phyloP scores from a whole-genome alignment of 2,797 vertebrate species.

The Capromys pilorides region DNA sequence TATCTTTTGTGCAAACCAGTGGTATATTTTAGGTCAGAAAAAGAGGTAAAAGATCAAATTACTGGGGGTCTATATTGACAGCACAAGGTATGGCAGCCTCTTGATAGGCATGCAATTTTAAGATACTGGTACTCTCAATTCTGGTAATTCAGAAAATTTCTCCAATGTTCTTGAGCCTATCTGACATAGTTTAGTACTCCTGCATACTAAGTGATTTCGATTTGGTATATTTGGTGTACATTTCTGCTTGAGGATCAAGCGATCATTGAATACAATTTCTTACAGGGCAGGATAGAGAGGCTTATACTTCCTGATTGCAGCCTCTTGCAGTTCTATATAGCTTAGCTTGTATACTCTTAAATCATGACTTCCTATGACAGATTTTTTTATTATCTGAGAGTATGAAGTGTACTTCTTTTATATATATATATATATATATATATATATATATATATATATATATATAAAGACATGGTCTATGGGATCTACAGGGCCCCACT shows the following conservation, averaged over 20 bases:
- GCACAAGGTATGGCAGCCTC: neutral
- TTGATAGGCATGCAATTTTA: neutral
- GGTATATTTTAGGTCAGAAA: conserved; percentile 6
- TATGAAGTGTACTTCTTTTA: neutral
- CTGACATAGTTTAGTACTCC: neutral
- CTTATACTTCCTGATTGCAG: neutral
- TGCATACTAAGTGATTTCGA: neutral
- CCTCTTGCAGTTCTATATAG: neutral
- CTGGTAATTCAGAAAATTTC: neutral
- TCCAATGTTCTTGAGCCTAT: neutral
- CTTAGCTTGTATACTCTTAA: neutral
- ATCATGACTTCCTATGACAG: neutral
- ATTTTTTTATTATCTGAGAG: neutral
- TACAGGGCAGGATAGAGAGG: neutral
- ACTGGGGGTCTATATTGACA: neutral
- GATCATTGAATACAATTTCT: neutral
- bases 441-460: no score
- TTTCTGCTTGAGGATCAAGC: neutral
- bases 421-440: no score
- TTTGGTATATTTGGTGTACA: neutral
- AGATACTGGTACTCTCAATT: neutral
- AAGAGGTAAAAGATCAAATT: neutral
- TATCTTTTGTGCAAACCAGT: neutral
- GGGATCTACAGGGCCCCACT: no score
- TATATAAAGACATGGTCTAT: no score